Evolutionary conservation across 2,113 vertebrate genomes (phyloP).

Genomic region (Grammomys surdaster): DNA sequence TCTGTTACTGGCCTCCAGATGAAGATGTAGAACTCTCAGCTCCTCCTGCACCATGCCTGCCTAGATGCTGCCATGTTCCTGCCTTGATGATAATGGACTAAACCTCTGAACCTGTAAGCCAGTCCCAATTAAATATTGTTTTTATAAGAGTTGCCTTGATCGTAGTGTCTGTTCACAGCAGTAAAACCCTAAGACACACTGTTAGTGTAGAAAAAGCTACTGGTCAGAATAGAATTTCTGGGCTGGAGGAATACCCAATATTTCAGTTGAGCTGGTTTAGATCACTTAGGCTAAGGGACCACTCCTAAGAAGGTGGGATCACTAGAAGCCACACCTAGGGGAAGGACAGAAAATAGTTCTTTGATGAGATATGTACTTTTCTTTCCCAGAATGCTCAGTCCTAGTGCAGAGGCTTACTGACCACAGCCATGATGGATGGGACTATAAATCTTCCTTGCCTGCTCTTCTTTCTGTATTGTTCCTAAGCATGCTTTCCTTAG

Average conservation of each 20-base stretch:
- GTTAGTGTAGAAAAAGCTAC: background rate
- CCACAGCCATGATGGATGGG: background rate
- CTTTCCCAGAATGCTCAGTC: background rate
- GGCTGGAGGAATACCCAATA: background rate
- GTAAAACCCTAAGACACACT: no score
- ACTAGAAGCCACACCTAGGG: background rate
- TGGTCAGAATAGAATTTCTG: background rate
- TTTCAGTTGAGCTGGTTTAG: background rate
- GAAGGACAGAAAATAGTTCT: background rate
- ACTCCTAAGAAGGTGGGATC: background rate
- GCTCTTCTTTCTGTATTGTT: background rate
- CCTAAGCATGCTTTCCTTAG: background rate
- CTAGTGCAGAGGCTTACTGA: background rate
- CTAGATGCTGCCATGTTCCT: no score
- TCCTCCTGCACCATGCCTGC: no score
- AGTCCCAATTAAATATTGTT: no score
- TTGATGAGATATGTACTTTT: background rate
- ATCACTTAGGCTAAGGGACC: background rate
- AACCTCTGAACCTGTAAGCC: no score
- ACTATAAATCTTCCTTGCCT: background rate
- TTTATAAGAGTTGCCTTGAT: no score
- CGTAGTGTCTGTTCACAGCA: no score
- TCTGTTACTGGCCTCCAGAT: no score
- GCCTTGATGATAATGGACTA: no score
- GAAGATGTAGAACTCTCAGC: no score